Percentiles rank a stretch among this genome's conserved stretches.
Evolutionary conservation across 2,797 vertebrate genomes (phyloP).

Genomic region (Okamejei kenojei): DNA sequence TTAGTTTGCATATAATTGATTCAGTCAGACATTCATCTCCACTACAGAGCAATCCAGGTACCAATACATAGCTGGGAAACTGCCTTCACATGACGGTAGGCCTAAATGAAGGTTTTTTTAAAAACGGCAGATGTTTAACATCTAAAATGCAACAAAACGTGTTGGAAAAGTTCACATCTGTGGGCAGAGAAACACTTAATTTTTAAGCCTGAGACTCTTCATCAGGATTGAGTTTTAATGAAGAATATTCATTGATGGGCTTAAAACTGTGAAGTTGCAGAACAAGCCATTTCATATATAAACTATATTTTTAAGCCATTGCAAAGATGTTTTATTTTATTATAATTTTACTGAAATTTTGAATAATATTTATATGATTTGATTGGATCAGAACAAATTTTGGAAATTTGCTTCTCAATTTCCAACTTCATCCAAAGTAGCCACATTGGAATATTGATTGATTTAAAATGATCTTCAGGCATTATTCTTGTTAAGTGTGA

Average conservation of each 20-base stretch:
- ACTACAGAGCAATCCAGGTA: no score
- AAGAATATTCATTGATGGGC: background rate
- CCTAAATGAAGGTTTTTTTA: no score
- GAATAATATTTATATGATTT: background rate
- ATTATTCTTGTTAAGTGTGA: background rate
- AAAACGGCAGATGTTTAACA: no score
- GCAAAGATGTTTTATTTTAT: background rate
- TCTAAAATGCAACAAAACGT: no score
- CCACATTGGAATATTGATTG: background rate
- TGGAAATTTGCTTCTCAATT: background rate
- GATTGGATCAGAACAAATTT: background rate
- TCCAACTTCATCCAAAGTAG: background rate
- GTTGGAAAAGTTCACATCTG: no score
- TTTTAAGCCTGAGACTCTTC: no score
- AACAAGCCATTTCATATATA: background rate
- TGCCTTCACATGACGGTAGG: no score
- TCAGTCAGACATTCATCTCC: background rate
- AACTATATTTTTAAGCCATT: background rate
- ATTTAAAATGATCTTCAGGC: background rate
- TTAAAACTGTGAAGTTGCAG: background rate
- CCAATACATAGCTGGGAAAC: no score
- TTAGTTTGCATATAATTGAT: background rate
- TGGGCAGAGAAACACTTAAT: no score
- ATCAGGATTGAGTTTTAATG: no score
- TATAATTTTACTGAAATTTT: background rate